phyloP scores from a whole-genome alignment of 2,797 vertebrate genomes.

The Passerculus sandwichensis region DNA sequence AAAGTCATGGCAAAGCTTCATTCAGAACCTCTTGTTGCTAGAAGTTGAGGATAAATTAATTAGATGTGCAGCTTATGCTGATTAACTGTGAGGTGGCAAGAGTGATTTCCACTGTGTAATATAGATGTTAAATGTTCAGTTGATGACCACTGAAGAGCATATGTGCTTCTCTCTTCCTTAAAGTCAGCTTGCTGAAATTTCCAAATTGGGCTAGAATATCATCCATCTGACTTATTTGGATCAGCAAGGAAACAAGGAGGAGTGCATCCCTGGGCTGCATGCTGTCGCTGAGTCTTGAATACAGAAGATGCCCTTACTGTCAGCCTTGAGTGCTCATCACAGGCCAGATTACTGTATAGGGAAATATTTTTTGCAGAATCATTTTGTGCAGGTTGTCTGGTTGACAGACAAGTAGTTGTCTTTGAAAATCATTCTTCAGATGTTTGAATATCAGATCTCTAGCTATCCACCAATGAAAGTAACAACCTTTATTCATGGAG shows the following conservation, averaged over 20 bases:
- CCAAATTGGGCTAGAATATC: background rate
- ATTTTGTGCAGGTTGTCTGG: background rate
- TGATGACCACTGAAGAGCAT: background rate
- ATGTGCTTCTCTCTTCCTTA: background rate
- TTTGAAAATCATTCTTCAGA: background rate
- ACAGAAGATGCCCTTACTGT: background rate
- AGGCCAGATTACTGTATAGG: background rate
- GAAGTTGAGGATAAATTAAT: slow-evolving; percentile 33
- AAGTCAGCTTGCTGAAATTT: background rate
- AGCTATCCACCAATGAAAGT: background rate
- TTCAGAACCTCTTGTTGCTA: background rate
- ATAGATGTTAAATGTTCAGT: background rate
- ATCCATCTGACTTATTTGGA: background rate
- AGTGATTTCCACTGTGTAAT: background rate
- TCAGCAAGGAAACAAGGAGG: background rate
- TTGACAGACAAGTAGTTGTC: background rate
- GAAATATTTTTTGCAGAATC: background rate
- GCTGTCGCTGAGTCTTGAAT: background rate
- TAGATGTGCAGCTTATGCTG: background rate
- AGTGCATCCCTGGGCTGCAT: rapidly evolving
- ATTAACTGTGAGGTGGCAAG: slow-evolving; percentile 16
- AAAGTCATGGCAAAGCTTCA: background rate
- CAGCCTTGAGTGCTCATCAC: background rate
- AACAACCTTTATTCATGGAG: background rate
- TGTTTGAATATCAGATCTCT: background rate